These are phyloP conservation scores for Zosterops borbonicus DNA, from an alignment of 2,113 vertebrate species.

Conservation along the genomic window DNA sequence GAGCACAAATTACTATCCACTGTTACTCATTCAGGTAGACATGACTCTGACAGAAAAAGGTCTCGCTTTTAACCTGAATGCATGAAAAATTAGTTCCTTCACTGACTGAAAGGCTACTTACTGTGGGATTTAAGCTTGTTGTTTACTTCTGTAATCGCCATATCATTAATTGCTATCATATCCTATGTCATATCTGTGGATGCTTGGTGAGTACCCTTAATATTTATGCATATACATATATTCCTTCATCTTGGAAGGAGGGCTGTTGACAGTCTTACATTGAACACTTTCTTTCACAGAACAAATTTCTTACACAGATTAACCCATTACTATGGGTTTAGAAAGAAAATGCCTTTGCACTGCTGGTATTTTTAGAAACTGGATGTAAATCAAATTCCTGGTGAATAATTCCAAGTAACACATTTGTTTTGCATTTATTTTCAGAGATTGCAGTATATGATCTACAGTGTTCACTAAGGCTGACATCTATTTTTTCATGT, in stretches of 20 bases:
- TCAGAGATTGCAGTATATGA: background rate
- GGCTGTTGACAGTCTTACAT: background rate
- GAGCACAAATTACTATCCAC: background rate
- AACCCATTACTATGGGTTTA: background rate
- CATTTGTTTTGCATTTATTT: background rate
- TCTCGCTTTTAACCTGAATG: background rate
- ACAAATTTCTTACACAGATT: background rate
- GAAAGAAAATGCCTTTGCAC: constrained; percentile 6
- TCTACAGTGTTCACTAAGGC: background rate
- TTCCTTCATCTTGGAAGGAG: background rate
- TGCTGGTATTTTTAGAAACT: constrained; percentile 6
- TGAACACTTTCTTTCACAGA: background rate
- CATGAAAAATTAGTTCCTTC: background rate
- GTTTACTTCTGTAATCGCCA: background rate
- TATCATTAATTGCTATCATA: background rate
- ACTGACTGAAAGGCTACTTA: background rate
- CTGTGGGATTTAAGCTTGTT: background rate
- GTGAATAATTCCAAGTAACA: background rate
- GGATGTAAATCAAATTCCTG: background rate
- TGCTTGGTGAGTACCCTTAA: background rate
- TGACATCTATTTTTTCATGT: background rate
- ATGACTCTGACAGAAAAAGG: background rate
- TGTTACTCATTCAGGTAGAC: background rate
- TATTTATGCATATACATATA: background rate
- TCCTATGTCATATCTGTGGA: background rate